A percentile compares a stretch with the other conserved stretches of the same genome.
Conservation (phyloP, 1,140 invertebrate genomes). For the Bombus waltoni region DNA sequence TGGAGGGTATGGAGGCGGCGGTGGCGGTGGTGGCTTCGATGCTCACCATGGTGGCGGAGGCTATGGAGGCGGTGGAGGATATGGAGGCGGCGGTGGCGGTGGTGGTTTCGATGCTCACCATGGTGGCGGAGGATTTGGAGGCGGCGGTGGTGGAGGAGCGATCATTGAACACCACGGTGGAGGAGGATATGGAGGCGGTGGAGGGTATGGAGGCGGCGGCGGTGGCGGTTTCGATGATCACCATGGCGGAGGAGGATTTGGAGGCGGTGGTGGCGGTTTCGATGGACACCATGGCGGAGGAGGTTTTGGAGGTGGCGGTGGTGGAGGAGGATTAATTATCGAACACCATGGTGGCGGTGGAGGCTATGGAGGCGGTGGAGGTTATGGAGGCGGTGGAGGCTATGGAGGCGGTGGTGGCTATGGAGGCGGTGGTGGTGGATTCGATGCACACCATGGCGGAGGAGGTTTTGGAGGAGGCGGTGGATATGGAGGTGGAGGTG, state of each 20-base stretch:
- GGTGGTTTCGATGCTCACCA: neutral
- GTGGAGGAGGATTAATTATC: neutral
- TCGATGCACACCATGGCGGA: slow-evolving; percentile 45
- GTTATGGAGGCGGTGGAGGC: neutral
- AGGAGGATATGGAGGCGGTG: neutral
- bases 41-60: neutral
- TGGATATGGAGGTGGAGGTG: slow-evolving; percentile 48
- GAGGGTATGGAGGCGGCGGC: slow-evolving; percentile 29
- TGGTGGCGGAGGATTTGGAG: neutral
- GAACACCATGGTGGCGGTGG: neutral
- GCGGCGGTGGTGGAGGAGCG: neutral
- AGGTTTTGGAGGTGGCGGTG: neutral
- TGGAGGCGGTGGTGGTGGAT: slow-evolving; percentile 39
- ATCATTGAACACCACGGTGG: neutral
- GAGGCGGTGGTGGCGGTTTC: neutral
- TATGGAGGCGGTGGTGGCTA: neutral
- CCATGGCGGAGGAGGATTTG: neutral
- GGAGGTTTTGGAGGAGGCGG: slow-evolving; percentile 44
- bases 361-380: neutral
- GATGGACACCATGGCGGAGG: neutral
- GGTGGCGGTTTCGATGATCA: neutral
- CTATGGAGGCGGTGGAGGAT: neutral
- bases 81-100: neutral
- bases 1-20: neutral
- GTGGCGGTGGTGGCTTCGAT: neutral